Conservation (phyloP, 2,888 invertebrate species). For the Ellobium chinense region DNA sequence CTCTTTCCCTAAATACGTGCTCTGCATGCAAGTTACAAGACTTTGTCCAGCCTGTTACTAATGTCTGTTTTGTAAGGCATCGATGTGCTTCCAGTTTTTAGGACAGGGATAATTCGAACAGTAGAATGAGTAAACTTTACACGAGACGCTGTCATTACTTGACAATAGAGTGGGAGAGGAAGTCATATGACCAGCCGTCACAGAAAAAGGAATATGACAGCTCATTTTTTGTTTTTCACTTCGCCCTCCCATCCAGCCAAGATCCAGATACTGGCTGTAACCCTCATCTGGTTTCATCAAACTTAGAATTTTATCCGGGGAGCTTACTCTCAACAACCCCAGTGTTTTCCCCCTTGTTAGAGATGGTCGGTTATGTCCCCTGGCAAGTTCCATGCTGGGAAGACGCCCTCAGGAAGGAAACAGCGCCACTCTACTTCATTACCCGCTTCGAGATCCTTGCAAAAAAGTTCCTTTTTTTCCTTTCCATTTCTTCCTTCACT, state of each 20-base stretch:
- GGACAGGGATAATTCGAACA: too few species aligned
- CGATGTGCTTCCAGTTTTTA: too few species aligned
- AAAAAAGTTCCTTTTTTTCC: not conserved
- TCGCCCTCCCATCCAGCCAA: not conserved
- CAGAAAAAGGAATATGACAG: conserved; percentile 12
- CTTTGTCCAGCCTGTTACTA: too few species aligned
- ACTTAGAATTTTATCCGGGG: not conserved
- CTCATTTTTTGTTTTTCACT: not conserved
- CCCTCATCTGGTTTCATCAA: not conserved
- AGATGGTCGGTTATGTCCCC: conserved; percentile 11
- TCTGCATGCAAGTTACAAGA: too few species aligned
- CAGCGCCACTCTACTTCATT: conserved; percentile 28
- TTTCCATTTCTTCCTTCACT: not conserved
- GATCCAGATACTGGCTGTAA: not conserved
- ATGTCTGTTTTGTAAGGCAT: too few species aligned
- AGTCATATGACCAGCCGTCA: not conserved
- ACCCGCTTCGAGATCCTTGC: not conserved
- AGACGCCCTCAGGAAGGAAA: conserved; percentile 23
- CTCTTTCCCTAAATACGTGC: too few species aligned
- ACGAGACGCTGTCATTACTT: not conserved
- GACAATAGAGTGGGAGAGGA: not conserved
- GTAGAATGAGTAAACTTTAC: too few species aligned
- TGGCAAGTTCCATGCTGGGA: not conserved
- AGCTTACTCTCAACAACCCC: not conserved
- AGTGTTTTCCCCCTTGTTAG: conserved; percentile 26